Conservation (phyloP, 2,113 vertebrate genomes). For the Ahaetulla prasina region DNA sequence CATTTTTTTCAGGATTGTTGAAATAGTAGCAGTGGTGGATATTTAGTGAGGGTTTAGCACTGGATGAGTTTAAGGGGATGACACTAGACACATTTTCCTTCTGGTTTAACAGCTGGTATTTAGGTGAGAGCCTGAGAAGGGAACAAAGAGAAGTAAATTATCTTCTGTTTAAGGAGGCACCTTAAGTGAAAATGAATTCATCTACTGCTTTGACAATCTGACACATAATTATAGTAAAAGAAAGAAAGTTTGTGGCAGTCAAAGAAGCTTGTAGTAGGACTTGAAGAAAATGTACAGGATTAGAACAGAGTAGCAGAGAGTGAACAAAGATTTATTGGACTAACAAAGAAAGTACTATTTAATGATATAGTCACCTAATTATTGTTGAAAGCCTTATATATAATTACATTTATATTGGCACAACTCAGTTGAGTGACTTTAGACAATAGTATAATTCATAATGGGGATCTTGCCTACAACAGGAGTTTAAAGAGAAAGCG, state of each 20-base stretch:
- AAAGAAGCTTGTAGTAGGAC: background rate
- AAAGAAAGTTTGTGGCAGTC: background rate
- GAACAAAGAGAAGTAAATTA: background rate
- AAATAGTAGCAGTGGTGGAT: background rate
- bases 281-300: background rate
- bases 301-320: background rate
- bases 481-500: background rate
- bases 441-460: background rate
- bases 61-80: background rate
- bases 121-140: background rate
- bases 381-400: background rate
- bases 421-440: background rate
- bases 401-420: background rate
- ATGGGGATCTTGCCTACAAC: background rate
- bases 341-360: background rate
- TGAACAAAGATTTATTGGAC: background rate
- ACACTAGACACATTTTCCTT: background rate
- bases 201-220: background rate
- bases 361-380: background rate
- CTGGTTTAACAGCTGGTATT: background rate
- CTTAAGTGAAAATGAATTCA: background rate
- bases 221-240: background rate
- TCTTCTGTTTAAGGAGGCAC: background rate
- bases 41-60: background rate
- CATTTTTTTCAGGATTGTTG: background rate